A percentile compares a stretch with the other conserved stretches of the same genome.
Conservation (phyloP, 2,888 invertebrate genomes). For the Keiferia lycopersicella region DNA sequence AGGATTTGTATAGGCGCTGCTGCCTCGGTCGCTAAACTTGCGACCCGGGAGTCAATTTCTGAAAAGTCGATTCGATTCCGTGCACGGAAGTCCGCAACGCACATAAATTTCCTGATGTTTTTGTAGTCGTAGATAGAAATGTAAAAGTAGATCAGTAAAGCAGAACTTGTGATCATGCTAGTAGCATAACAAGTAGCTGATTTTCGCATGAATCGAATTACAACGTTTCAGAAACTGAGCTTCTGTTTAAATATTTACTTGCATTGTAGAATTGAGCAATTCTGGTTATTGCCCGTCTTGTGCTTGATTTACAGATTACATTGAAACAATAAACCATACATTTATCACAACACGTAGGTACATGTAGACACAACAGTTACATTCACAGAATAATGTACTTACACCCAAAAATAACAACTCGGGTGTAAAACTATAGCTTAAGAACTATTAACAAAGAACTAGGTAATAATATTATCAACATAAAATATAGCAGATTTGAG, state of each 20-base stretch:
- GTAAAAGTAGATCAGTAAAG: too few species aligned
- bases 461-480: slow-evolving; percentile 74
- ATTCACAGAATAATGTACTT: slow-evolving; percentile 55
- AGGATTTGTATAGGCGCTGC: slow-evolving; percentile 46
- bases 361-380: slow-evolving; percentile 52
- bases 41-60: too few species aligned
- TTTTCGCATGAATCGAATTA: too few species aligned
- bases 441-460: slow-evolving; percentile 70
- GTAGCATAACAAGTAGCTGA: too few species aligned
- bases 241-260: slow-evolving; percentile 33
- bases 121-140: too few species aligned
- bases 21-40: slow-evolving; percentile 33
- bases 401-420: slow-evolving; percentile 58
- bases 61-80: too few species aligned
- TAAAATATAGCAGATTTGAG: slow-evolving; percentile 77
- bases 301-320: slow-evolving; percentile 56
- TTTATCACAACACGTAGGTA: slow-evolving; percentile 78
- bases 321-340: slow-evolving; percentile 64
- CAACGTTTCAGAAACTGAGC: too few species aligned
- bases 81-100: too few species aligned
- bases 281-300: slow-evolving; percentile 63
- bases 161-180: too few species aligned
- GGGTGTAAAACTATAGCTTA: slow-evolving; percentile 62
- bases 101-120: too few species aligned
- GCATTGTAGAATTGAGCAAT: slow-evolving; percentile 63